Base-by-base conservation (phyloP, 2,888 invertebrate genomes). In the Theodoxus fluviatilis region DNA sequence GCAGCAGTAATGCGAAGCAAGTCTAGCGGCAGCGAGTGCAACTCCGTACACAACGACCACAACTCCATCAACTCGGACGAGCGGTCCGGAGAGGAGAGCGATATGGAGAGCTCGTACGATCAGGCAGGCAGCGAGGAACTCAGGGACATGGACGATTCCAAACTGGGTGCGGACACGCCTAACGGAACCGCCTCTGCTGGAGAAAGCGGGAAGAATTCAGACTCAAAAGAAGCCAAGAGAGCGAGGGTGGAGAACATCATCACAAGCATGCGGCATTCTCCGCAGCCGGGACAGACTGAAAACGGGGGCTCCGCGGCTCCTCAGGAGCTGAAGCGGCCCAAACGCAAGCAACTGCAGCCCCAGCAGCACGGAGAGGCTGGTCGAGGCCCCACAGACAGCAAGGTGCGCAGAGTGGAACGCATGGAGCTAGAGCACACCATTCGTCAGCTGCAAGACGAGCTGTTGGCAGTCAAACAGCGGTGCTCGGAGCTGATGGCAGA, bases 231-330 rank as follows among this genome's bases (percentile, higher is more conserved):
- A 87, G 92, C 94, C 84, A 96, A 96, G 88, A 92, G 95, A 81
- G 95, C 95, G 57, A 92, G 96, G 79, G 95, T 96, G 77, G 96
- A 97, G 89, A 95, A 95, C 88, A 96, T 97, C 83, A 94, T 96
- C 81, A 95, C 94, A 78, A 94, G 93, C 77, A 96, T 96, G 94
- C 91, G 95, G 75, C 92, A 82, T 65, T 76, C 78, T 6, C 73
- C 69, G 25, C 70, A 63, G 55, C 35, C 67, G 69, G 64, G 59
- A 7, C 57, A 49, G 28, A 37, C 72, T 68, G 61, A 74, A 15
- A 43, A 67, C 38, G 40, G 67, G 63, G 70, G 70, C 7, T 61
- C 65, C 9, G 61, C 38, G 72, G 73, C 64, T 70, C 71, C 59
- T 2, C 75, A 72, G 43, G 83, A 83, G 61, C 74, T 77, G 28